Base-by-base conservation (phyloP, 2,113 vertebrate species). In the Meles meles region DNA sequence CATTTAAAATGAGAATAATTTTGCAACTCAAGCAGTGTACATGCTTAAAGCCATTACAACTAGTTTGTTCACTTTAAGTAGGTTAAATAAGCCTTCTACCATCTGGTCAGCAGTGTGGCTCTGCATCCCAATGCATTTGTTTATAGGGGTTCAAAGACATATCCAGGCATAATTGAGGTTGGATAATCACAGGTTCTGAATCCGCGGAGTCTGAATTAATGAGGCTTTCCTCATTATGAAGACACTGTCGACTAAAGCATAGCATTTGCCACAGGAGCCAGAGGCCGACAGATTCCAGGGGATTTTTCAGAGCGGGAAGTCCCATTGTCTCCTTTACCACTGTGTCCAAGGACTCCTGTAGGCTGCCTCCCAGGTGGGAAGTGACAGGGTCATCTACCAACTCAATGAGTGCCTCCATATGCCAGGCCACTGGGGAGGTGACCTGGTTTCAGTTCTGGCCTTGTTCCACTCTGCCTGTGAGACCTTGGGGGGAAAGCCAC, bases 381-480 rank as follows among this genome's bases (percentile, higher is more conserved):
- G 72, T 31, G 25, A 99, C 99, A 42, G 99, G 98, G 98, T 99
- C 99, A 63, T 99, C 99, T 5, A 99, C 98, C 0, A 99, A 99
- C 95, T 99, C 99, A 3, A 99, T 99, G n/a, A 99, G 99, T 2
- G 99, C 98, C 7, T 99, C 99, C 99, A 99, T 99, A 69, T 99
- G 97, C 98, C 99, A 99, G 57, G 99, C 99, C 17, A 5, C 72
- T 9, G 5, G 77, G 27, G 34, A 77, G 42, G 15, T 15, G 39
- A 39, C 6, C 65, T 37, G 29, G 31, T 6, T 57, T 92, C 37
- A 34, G 47, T 49, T 74, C 44, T 76, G 49, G 65, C 72, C 57
- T 72, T 80, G 52, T 77, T 55, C 57, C 0, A 3, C 29, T 57
- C 76, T 7, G 67, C 27, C 86, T 71, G 11, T 34, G 83, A 65